Evolutionary conservation across 2,888 invertebrate genomes (phyloP).

Genomic region (Macrophya alboannulata): DNA sequence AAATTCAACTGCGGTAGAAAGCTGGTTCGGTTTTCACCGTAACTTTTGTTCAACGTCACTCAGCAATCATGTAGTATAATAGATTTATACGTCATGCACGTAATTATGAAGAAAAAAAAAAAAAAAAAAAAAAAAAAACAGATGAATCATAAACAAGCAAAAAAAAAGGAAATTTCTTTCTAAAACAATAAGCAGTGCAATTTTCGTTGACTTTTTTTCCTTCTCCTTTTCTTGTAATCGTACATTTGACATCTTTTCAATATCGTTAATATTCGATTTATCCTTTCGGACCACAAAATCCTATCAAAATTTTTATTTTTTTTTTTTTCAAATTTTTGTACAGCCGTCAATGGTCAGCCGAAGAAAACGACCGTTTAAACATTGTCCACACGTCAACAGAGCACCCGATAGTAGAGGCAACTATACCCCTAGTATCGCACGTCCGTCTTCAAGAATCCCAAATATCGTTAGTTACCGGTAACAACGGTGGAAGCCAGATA

Average conservation of each 20-base stretch:
- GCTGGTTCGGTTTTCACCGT: conserved; percentile 37
- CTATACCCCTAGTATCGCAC: conserved; percentile 72
- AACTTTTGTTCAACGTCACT: conserved; percentile 17
- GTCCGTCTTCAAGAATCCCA: conserved; percentile 70
- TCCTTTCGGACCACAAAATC: background rate
- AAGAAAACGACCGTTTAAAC: conserved; percentile 66
- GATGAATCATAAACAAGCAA: background rate
- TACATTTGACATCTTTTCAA: background rate
- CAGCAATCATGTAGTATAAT: background rate
- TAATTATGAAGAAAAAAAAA: background rate
- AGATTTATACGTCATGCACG: background rate
- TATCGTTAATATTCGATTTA: background rate
- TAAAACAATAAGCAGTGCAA: background rate
- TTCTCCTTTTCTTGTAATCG: background rate
- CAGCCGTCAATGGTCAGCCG: conserved; percentile 75
- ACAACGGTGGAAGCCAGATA: conserved; percentile 63
- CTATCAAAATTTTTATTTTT: too few species aligned
- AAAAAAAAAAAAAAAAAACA: background rate
- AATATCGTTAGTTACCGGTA: conserved; percentile 55
- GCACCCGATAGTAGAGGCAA: conserved; percentile 74
- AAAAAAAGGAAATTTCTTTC: background rate
- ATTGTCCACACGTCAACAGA: conserved; percentile 68
- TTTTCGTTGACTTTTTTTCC: background rate
- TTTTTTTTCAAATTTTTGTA: background rate
- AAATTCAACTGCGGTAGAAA: conserved; percentile 36